phyloP scores from a whole-genome alignment of 2,113 vertebrate genomes.

The Beaufortia kweichowensis region DNA sequence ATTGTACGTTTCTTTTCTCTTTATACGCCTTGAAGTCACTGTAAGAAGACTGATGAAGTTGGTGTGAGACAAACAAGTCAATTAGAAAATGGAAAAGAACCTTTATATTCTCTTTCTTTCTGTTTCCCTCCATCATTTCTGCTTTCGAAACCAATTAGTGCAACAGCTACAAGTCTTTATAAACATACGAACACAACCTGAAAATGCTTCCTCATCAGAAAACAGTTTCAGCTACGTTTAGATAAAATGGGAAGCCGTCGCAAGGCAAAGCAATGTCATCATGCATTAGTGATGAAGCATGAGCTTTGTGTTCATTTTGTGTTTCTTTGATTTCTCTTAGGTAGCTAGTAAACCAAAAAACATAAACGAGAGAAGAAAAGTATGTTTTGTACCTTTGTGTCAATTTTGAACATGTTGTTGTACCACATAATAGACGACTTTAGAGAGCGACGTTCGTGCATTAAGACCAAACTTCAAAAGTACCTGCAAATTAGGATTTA shows the following conservation, averaged over 20 bases:
- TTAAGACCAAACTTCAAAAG: slow-evolving; percentile 25
- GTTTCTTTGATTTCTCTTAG: background rate
- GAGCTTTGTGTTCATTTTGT: background rate
- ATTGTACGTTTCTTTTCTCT: background rate
- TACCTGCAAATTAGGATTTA: slow-evolving; percentile 36
- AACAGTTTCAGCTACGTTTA: background rate
- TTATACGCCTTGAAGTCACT: background rate
- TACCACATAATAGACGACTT: background rate
- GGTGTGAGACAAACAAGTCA: background rate
- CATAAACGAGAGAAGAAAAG: background rate
- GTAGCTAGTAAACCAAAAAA: background rate
- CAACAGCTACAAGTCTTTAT: slow-evolving; percentile 23
- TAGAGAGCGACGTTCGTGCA: background rate
- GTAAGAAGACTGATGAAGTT: slow-evolving; percentile 1
- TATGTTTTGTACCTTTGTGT: background rate
- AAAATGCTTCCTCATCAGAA: background rate
- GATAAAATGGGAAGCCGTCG: background rate
- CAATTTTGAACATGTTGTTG: slow-evolving; percentile 11
- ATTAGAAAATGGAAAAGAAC: slow-evolving; percentile 22
- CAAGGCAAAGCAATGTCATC: background rate
- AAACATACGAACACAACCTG: background rate
- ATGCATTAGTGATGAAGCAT: background rate
- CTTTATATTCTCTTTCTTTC: background rate
- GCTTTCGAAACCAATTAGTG: slow-evolving; percentile 22
- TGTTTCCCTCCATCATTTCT: background rate